Conservation (phyloP, 2,888 invertebrate genomes). For the Masnerella sp. region DNA sequence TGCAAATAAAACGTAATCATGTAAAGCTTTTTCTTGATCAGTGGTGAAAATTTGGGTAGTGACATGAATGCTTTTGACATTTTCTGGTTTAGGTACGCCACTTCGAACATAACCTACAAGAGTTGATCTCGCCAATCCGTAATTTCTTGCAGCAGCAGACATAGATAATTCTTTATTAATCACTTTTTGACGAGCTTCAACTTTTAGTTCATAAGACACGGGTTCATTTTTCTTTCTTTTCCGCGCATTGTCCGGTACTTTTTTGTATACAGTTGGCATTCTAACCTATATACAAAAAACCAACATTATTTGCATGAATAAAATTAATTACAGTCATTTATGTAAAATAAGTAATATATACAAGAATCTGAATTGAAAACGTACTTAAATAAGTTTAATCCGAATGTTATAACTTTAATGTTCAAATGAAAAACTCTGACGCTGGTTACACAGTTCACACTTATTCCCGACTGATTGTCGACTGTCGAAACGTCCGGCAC, state of each 20-base stretch:
- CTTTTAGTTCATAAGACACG: constrained; percentile 2
- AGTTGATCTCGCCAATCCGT: neutral
- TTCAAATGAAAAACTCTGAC: too few relatives aligned
- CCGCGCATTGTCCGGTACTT: neutral
- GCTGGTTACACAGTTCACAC: too few relatives aligned
- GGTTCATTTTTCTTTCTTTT: neutral
- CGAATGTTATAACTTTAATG: too few relatives aligned
- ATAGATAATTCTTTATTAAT: neutral
- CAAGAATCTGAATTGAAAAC: neutral
- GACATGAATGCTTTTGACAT: constrained; percentile 1
- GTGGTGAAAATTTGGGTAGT: constrained; percentile 10
- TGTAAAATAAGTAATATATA: too few relatives aligned
- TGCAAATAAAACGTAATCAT: neutral
- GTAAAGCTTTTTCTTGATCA: constrained; percentile 5
- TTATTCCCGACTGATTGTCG: too few relatives aligned
- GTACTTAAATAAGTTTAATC: too few relatives aligned
- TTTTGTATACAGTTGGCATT: constrained; percentile 8
- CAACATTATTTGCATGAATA: too few relatives aligned
- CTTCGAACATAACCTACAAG: constrained; percentile 5
- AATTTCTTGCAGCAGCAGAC: neutral
- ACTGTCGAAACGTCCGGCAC: neutral
- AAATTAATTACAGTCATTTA: too few relatives aligned
- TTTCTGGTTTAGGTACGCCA: constrained; percentile 6
- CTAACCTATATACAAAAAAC: neutral
- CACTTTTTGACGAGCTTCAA: constrained; percentile 1